phyloP scores from a whole-genome alignment of 2,113 vertebrate genomes.

The Hemiscyllium ocellatum region DNA sequence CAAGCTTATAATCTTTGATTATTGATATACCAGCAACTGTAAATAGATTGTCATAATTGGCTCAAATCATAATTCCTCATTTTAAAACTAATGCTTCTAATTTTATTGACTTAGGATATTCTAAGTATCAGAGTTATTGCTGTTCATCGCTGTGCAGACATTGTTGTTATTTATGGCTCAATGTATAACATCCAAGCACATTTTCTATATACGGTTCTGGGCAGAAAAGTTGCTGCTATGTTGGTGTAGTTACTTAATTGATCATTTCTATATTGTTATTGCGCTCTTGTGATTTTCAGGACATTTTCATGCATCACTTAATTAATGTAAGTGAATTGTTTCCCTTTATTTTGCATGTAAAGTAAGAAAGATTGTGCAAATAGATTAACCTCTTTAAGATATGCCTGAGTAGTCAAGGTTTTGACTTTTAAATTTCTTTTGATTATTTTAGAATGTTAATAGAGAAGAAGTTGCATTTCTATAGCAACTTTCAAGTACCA shows the following conservation, averaged over 20 bases:
- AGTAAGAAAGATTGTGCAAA: not conserved
- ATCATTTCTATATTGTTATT: not conserved
- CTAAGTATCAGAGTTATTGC: not conserved
- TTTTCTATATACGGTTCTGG: not conserved
- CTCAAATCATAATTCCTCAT: not conserved
- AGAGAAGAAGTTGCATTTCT: not conserved
- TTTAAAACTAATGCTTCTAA: not conserved
- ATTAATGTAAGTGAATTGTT: not conserved
- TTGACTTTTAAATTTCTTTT: not conserved
- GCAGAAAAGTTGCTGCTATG: not conserved
- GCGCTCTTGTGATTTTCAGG: not conserved
- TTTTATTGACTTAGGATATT: not conserved
- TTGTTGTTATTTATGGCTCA: not conserved
- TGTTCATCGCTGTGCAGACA: not conserved
- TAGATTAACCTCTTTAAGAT: not conserved
- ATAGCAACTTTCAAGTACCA: not conserved
- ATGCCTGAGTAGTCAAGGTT: not conserved
- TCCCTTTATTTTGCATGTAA: not conserved
- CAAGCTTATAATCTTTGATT: not conserved
- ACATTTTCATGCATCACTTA: not conserved
- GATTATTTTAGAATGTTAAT: not conserved
- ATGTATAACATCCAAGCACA: not conserved
- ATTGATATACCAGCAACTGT: not conserved
- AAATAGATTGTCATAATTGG: not conserved
- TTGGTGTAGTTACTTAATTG: not conserved